These are phyloP conservation scores for Miltochrista miniata DNA, from an alignment of 2,888 invertebrate species.

Conservation along the genomic window DNA sequence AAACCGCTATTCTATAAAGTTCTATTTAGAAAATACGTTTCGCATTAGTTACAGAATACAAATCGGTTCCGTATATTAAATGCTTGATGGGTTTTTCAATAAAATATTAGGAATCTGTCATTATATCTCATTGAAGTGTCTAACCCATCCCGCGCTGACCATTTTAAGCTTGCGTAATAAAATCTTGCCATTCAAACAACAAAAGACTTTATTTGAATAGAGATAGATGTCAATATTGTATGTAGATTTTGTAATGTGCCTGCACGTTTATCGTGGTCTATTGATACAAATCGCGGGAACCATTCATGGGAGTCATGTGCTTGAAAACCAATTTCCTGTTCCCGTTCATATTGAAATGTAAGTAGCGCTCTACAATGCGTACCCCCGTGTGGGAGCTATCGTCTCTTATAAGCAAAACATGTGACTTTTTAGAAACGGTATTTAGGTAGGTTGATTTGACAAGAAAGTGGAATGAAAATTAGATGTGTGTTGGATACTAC, in stretches of 20 bases:
- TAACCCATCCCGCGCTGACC: constrained; percentile 40
- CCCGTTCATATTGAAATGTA: constrained; percentile 78
- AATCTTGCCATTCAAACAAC: constrained; percentile 15
- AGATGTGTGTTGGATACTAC: not conserved
- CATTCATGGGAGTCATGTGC: constrained; percentile 66
- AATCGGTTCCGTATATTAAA: constrained; percentile 43
- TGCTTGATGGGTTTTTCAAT: constrained; percentile 45
- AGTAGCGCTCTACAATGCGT: constrained; percentile 62
- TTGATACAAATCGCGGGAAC: constrained; percentile 73
- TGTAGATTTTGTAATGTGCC: constrained; percentile 26
- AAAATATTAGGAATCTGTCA: constrained; percentile 51
- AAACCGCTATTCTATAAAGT: constrained; percentile 8
- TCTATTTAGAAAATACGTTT: constrained; percentile 28
- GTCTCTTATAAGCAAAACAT: constrained; percentile 13
- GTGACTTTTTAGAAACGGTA: constrained; percentile 19
- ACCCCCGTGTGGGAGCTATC: constrained; percentile 48
- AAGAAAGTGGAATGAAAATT: not conserved
- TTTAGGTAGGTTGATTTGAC: constrained; percentile 15
- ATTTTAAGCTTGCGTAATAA: constrained; percentile 23
- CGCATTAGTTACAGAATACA: constrained; percentile 23
- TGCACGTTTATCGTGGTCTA: constrained; percentile 47
- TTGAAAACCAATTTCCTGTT: constrained; percentile 80
- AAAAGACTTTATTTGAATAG: constrained; percentile 15
- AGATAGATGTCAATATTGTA: constrained; percentile 40
- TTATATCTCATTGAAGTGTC: constrained; percentile 49